Percentiles rank a stretch among this genome's conserved stretches.
Conservation (phyloP, 2,888 invertebrate species). For the Crossocerus cetratus region DNA sequence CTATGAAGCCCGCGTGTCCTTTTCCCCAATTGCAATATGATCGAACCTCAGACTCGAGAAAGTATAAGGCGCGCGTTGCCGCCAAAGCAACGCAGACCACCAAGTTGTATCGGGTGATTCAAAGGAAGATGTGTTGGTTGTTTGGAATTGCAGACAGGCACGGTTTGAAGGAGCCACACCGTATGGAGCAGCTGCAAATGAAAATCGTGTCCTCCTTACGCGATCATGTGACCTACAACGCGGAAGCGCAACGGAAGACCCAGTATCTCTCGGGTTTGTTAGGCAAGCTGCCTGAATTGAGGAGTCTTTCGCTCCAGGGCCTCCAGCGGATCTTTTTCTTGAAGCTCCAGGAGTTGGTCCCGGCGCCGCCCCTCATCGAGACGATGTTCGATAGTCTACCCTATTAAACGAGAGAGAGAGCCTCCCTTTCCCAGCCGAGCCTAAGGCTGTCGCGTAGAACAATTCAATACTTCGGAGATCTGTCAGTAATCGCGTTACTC, state of each 20-base stretch:
- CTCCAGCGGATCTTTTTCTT: constrained; percentile 96
- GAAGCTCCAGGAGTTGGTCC: constrained; percentile 94
- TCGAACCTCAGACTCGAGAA: no score
- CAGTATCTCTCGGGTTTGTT: constrained; percentile 96
- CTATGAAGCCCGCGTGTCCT: neutral
- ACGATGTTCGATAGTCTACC: constrained; percentile 97
- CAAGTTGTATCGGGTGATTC: no score
- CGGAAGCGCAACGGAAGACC: constrained; percentile 91
- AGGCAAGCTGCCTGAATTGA: constrained; percentile 94
- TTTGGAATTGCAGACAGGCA: constrained; percentile 79
- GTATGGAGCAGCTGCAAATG: constrained; percentile 97
- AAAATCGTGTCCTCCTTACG: constrained; percentile 96
- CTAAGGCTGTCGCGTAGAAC: constrained; percentile 48
- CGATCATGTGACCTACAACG: constrained; percentile 96
- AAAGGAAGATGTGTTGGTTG: neutral
- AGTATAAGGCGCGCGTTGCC: no score
- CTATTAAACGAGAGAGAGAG: constrained; percentile 81
- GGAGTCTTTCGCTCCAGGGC: constrained; percentile 95
- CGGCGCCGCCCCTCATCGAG: constrained; percentile 94
- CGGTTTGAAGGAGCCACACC: constrained; percentile 93
- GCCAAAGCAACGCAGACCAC: no score
- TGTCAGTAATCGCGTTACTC: constrained; percentile 41
- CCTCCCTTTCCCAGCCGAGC: constrained; percentile 27
- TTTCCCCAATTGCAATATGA: no score
- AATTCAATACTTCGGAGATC: constrained; percentile 41